Conservation (phyloP, 2,888 invertebrate genomes). For the Nebria brevicollis region DNA sequence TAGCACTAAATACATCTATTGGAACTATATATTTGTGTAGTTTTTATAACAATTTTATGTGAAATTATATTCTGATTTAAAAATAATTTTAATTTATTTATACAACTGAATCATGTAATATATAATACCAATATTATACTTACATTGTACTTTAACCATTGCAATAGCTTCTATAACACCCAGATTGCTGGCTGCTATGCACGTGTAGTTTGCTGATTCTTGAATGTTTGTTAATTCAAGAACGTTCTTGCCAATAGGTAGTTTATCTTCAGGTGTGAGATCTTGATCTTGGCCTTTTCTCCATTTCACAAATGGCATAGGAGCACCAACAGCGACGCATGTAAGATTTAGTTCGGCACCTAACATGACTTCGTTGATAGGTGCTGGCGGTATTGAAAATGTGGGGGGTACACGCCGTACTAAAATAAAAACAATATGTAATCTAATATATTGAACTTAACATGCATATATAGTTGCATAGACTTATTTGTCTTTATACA, state of each 20-base stretch:
- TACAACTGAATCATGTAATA: neutral
- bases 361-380: constrained; percentile 88
- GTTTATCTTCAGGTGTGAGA: constrained; percentile 87
- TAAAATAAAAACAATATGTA: constrained; percentile 57
- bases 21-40: no score
- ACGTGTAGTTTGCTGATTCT: constrained; percentile 96
- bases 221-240: constrained; percentile 86
- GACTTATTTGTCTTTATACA: no score
- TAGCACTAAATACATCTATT: no score
- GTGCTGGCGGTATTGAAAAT: constrained; percentile 92
- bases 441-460: neutral
- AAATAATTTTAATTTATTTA: constrained; percentile 50
- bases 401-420: constrained; percentile 95
- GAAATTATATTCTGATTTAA: no score
- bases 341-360: constrained; percentile 92
- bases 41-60: no score
- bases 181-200: constrained; percentile 93
- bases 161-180: constrained; percentile 90
- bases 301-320: constrained; percentile 98
- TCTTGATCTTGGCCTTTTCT: constrained; percentile 84
- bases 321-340: constrained; percentile 97
- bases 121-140: constrained; percentile 59
- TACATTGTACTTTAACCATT: constrained; percentile 95
- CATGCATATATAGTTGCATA: no score
- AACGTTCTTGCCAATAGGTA: constrained; percentile 87